Evolutionary conservation across 2,113 vertebrate species (phyloP).

Genomic region (Octodon degus): DNA sequence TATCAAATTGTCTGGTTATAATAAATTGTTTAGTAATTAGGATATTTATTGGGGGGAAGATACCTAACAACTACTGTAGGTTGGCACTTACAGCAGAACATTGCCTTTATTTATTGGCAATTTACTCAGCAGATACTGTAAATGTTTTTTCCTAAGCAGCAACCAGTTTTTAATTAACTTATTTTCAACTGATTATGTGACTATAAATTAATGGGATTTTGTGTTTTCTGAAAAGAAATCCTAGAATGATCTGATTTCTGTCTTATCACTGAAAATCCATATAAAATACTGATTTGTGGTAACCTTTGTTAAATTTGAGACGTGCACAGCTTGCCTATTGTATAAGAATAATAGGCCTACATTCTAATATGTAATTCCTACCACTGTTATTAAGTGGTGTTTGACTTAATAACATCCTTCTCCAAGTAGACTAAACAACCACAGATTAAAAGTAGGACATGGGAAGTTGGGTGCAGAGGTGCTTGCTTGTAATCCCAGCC

Average conservation of each 20-base stretch:
- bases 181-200: conserved; percentile 20
- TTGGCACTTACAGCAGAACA: background rate
- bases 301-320: conserved; percentile 49
- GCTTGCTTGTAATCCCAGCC: background rate
- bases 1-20: background rate
- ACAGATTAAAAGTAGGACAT: background rate
- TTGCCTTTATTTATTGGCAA: conserved; percentile 12
- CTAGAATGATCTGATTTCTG: conserved; percentile 9
- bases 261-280: conserved; percentile 18
- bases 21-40: background rate
- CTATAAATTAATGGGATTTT: conserved; percentile 47
- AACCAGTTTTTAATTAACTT: conserved; percentile 49
- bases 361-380: background rate
- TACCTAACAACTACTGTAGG: background rate
- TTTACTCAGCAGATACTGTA: conserved; percentile 41
- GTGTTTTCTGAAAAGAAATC: conserved; percentile 29
- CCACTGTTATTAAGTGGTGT: background rate
- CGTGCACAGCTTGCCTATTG: background rate
- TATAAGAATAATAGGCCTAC: background rate
- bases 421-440: background rate
- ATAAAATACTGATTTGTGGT: conserved; percentile 19
- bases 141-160: conserved; percentile 45
- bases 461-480: background rate
- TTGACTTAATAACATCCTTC: background rate
- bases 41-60: background rate